Percentiles rank a stretch among this genome's conserved stretches.
Conservation (phyloP, 92 coral and sea anemone genomes). For the Hydrozoanthus gracilis region DNA sequence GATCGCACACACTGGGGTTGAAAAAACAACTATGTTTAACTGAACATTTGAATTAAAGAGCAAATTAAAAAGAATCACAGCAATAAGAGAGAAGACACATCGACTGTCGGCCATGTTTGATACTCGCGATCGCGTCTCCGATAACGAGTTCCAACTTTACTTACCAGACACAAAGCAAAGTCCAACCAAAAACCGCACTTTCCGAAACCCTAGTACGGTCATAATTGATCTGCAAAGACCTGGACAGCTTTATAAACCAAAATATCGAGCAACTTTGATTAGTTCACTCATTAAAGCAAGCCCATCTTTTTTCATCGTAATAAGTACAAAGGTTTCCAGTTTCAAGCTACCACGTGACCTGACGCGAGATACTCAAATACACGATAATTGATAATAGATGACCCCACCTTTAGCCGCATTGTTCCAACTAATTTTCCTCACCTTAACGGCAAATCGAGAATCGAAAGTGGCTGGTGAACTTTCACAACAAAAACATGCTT, state of each 20-base stretch:
- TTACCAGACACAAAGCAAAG: slow-evolving; percentile 21
- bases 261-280: background rate
- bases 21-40: background rate
- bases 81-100: background rate
- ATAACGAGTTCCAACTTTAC: background rate
- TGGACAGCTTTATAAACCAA: background rate
- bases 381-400: too few relatives aligned
- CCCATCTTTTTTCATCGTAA: background rate
- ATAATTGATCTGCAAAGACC: background rate
- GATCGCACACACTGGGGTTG: background rate
- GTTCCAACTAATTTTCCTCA: too few relatives aligned
- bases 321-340: background rate
- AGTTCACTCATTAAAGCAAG: background rate
- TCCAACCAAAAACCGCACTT: slow-evolving; percentile 26
- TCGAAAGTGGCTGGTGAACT: too few relatives aligned
- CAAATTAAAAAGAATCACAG: background rate
- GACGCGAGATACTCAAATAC: too few relatives aligned
- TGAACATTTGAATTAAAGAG: background rate
- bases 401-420: too few relatives aligned
- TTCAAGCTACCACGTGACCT: background rate
- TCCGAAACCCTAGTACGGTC: background rate
- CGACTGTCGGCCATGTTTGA: slow-evolving; percentile 23
- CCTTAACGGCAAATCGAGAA: too few relatives aligned
- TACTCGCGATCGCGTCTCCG: slow-evolving; percentile 29
- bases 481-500: too few relatives aligned